Base-by-base conservation (phyloP, 2,797 vertebrate genomes). In the Aotus griseimembra region DNA sequence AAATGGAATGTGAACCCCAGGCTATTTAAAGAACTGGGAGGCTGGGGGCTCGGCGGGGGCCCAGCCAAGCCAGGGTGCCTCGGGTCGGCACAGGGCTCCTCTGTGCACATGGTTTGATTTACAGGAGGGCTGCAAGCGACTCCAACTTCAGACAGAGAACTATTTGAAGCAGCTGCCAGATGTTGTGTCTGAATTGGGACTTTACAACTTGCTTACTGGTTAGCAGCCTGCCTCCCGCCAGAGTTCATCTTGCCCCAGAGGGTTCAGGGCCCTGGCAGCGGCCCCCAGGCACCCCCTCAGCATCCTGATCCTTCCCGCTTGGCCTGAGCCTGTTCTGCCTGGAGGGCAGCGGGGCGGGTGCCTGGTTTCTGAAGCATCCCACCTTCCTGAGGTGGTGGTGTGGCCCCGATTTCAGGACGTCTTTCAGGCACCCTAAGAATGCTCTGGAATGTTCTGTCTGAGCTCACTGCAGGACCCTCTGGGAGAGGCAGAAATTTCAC, bases 161-260 rank as follows among this genome's bases (percentile, higher is more conserved):
- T 98, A 98, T 99, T 98, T 97, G 98, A 98, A 97, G 98, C 98
- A 58, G 98, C 98, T 98, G 98, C 99, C 99, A 99, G 98, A 98
- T 98, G 98, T 99, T 99, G 97, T 98, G 99, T 99, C 99, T 99
- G 98, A 88, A 96, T 77, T 19, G 48, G 97, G 81, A 97, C 98
- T 98, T 97, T 96, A 98, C 98, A 98, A 82, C 98, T 98, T 98
- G 98, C 98, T 98, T 97, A 87, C 98, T 98, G 98, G 98, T 98
- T 88, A 93, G 97, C 97, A 95, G 88, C 46, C 85, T 88, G 97
- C 97, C 96, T 96, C 97, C 97, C 28, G 44, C 2, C 1, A 72
- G 86, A 92, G 97, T 67, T 90, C 46, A 1, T 67, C 84, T 92
- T 55, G 96, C 94, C 98, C 97, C 76, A 12, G 97, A 30, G 93